These are phyloP conservation scores for Alligator mississippiensis DNA, from an alignment of 2,113 vertebrate genomes.

Conservation along the genomic window DNA sequence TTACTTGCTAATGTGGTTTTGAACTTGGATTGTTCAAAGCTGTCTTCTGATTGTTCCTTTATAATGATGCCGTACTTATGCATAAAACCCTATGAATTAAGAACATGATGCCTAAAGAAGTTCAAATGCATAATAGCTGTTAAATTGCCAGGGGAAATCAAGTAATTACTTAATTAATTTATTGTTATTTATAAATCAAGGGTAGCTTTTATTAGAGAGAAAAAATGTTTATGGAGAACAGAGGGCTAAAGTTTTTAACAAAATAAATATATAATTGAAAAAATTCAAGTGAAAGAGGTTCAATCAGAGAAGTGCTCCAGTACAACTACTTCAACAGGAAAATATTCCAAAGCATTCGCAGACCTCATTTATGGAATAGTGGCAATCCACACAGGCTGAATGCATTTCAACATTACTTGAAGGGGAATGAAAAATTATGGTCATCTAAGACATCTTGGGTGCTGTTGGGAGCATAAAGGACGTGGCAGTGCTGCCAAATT, in stretches of 20 bases:
- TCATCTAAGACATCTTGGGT: not conserved
- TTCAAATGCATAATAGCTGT: not conserved
- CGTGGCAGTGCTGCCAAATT: not conserved
- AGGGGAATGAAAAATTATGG: not conserved
- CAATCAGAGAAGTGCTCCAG: not conserved
- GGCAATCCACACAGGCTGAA: fast-evolving
- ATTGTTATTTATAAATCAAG: not conserved
- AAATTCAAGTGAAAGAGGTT: not conserved
- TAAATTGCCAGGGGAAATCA: not conserved
- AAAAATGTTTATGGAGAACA: not conserved
- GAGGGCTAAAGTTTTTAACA: not conserved
- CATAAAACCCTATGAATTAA: not conserved
- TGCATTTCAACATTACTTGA: not conserved
- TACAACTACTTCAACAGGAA: fast-evolving
- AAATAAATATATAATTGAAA: not conserved
- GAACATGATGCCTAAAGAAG: not conserved
- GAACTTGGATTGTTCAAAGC: not conserved
- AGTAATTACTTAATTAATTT: not conserved
- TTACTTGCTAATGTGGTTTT: not conserved
- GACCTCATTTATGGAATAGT: not conserved
- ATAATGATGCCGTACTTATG: not conserved
- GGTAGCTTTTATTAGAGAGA: not conserved
- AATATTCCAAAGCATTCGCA: not conserved
- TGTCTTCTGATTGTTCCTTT: not conserved
- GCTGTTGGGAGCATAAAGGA: not conserved